Base-by-base conservation (phyloP, 2,888 invertebrate species). In the Endotricha flammealis region DNA sequence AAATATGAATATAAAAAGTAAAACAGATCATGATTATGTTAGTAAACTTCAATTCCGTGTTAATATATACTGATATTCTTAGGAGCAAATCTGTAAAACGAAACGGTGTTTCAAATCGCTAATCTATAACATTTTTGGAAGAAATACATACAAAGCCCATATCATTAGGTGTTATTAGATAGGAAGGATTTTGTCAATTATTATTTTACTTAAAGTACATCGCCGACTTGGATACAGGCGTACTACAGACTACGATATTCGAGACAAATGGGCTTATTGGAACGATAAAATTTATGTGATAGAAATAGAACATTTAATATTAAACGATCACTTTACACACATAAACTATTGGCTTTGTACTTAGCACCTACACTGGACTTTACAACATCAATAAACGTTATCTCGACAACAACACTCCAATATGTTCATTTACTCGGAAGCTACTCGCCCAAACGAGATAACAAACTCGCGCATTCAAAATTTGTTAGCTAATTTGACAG, bases 1-100 rank as follows among this genome's bases (percentile, higher is more conserved):
- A 41, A 32, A 38, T 49, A 32, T 47, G 33, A 29, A 41, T 40
- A 44, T 37, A 47, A 46, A 44, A 42, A 47, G 16, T 23, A 17
- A 28, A 37, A 38, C 42, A 43, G 29, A 44, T 44, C 28, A 48
- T 32, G 34, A 20, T 36, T 16, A 29, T 50, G 53, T 52, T 53
- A 47, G 51, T 51, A 50, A 35, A 40, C 33, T 12, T 29, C 47
- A 42, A 38, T 37, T 29, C 37, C 24, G 29, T 22, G 14, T 38
- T 66, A 86, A 61, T 66, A 86, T 57, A 86, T 86, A 57, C 81
- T 85, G 63, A 86, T 78, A 69, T 85, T 85, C 77, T 85, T 85
- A 56, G 86, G 86, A 50, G 76, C 85, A 62, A 86, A 86, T 83
- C 86, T 86, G 86, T 53, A 81, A 82, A 58, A 51, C 53, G 48